Evolutionary conservation across 2,113 vertebrate genomes (phyloP).

Genomic region (Aspiorhynchus laticeps): DNA sequence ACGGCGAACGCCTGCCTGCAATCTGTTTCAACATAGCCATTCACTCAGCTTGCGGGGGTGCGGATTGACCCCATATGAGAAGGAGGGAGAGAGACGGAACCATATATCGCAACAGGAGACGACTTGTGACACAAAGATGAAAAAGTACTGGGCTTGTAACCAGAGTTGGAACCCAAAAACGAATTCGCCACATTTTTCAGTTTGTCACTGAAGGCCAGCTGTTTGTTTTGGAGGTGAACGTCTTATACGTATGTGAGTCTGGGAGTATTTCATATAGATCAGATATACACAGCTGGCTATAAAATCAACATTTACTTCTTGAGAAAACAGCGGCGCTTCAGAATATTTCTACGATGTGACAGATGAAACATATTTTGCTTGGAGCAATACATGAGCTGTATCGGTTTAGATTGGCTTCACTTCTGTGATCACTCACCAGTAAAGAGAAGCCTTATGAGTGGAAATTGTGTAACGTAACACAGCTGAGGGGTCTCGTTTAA

Average conservation of each 20-base stretch:
- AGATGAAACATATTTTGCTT: constrained; percentile 44
- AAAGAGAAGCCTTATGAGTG: constrained; percentile 34
- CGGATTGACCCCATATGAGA: constrained; percentile 59
- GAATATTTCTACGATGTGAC: constrained; percentile 33
- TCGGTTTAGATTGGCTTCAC: constrained; percentile 31
- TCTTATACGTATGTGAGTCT: constrained; percentile 8
- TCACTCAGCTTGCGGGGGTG: constrained; percentile 78
- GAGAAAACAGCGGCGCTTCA: constrained; percentile 31
- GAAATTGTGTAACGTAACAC: constrained; percentile 32
- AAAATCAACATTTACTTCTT: constrained; percentile 45
- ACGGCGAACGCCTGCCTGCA: constrained; percentile 73
- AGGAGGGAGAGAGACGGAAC: constrained; percentile 18
- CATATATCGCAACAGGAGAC: constrained; percentile 19
- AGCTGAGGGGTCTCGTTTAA: constrained; percentile 54
- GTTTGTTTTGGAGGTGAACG: constrained; percentile 24
- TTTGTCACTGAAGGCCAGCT: constrained; percentile 17
- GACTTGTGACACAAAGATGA: constrained; percentile 11
- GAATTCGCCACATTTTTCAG: background rate
- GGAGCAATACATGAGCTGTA: constrained; percentile 4
- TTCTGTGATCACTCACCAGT: constrained; percentile 28
- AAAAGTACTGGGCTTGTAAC: constrained; percentile 2
- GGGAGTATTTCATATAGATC: constrained; percentile 33
- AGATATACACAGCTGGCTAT: constrained; percentile 39
- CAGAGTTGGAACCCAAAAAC: background rate
- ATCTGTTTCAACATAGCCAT: constrained; percentile 79